A percentile compares a stretch with the other conserved stretches of the same genome.
phyloP scores from a whole-genome alignment of 2,888 invertebrate species.

The Trachelus stipa region DNA sequence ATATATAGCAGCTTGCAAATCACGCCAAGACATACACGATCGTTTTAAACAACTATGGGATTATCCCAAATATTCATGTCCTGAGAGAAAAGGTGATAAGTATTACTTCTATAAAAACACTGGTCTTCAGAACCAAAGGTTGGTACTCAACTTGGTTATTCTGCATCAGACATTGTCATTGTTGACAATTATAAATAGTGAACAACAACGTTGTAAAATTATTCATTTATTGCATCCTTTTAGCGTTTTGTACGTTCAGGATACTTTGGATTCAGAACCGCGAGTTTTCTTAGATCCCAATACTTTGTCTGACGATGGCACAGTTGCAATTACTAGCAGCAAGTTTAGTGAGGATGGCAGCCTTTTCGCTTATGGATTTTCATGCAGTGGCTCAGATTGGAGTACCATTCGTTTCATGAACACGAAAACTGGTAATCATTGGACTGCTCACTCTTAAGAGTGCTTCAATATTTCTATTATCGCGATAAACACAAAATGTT shows the following conservation, averaged over 20 bases:
- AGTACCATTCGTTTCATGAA: slow-evolving; percentile 86
- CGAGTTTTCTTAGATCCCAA: slow-evolving; percentile 96
- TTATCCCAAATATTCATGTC: slow-evolving; percentile 94
- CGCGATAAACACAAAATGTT: background rate
- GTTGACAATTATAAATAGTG: background rate
- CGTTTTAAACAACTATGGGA: slow-evolving; percentile 93
- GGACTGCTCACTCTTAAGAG: background rate
- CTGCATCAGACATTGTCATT: slow-evolving; percentile 40
- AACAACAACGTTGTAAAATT: slow-evolving; percentile 1
- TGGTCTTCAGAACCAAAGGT: slow-evolving; percentile 97
- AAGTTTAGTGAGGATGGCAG: slow-evolving; percentile 91
- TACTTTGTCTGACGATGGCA: slow-evolving; percentile 89
- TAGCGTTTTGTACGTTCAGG: slow-evolving; percentile 92
- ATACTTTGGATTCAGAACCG: slow-evolving; percentile 80
- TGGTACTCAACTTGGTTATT: slow-evolving; percentile 19
- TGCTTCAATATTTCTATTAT: background rate
- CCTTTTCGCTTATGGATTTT: slow-evolving; percentile 91
- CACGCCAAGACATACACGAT: slow-evolving; percentile 78
- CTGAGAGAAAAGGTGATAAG: slow-evolving; percentile 81
- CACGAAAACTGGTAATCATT: slow-evolving; percentile 74
- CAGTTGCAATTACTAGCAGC: slow-evolving; percentile 80
- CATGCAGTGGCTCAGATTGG: slow-evolving; percentile 97
- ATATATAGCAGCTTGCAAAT: slow-evolving; percentile 82
- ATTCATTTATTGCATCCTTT: slow-evolving; percentile 3
- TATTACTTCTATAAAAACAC: slow-evolving; percentile 95